Evolutionary conservation across 2,888 invertebrate species (phyloP).

Genomic region (Lepidocyrtoides sp.): DNA sequence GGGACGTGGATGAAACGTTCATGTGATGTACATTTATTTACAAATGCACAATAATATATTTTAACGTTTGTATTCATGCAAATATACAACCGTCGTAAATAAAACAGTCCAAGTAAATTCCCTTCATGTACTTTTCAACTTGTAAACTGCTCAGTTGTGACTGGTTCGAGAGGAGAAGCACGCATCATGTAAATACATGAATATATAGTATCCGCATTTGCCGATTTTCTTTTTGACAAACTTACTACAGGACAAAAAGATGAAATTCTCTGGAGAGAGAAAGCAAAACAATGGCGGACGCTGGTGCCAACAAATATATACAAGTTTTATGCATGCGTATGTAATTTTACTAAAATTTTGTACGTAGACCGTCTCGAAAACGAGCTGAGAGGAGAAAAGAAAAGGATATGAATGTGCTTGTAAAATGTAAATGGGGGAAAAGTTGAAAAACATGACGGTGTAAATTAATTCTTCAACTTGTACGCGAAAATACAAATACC

Average conservation of each 20-base stretch:
- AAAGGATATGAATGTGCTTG: constrained; percentile 45
- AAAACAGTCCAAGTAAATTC: constrained; percentile 12
- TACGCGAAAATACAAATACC: constrained; percentile 52
- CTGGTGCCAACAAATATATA: constrained; percentile 8
- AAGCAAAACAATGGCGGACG: constrained; percentile 26
- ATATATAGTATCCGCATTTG: constrained; percentile 26
- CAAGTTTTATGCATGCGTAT: background rate
- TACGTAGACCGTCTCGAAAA: background rate
- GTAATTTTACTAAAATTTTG: background rate
- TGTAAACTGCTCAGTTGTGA: constrained; percentile 23
- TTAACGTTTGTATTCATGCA: constrained; percentile 26
- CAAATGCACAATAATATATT: background rate
- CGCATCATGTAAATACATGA: background rate
- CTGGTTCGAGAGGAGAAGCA: constrained; percentile 7
- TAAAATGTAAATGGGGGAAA: constrained; percentile 66
- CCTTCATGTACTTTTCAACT: constrained; percentile 27
- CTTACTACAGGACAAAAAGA: constrained; percentile 25
- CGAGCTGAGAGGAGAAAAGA: background rate
- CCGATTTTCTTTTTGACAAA: constrained; percentile 20
- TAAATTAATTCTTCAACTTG: constrained; percentile 59
- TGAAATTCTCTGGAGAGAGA: constrained; percentile 1
- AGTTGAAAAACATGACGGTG: constrained; percentile 50
- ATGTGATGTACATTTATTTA: background rate
- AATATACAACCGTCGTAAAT: background rate
- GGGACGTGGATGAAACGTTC: constrained; percentile 28